These are phyloP conservation scores for Phyto melanocephala DNA, from an alignment of 2,888 invertebrate species.

Conservation along the genomic window DNA sequence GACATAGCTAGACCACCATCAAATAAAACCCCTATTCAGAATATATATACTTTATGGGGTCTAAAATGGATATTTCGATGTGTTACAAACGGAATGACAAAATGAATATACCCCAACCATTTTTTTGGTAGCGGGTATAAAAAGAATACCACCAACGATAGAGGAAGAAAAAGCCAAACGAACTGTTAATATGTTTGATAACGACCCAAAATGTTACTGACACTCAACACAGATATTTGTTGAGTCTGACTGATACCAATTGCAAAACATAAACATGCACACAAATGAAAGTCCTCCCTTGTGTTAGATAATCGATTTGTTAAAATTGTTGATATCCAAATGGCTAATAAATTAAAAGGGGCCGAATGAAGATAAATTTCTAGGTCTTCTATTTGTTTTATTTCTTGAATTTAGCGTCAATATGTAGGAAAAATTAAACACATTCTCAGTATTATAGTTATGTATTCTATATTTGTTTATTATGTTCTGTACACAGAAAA, in stretches of 20 bases:
- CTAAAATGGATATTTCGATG: no score
- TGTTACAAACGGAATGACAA: no score
- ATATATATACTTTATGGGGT: no score
- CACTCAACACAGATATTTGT: conserved; percentile 2
- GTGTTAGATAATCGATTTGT: not conserved
- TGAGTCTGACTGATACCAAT: not conserved
- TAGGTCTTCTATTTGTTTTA: not conserved
- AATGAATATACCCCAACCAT: no score
- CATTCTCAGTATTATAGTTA: no score
- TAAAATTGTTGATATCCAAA: not conserved
- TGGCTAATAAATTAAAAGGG: not conserved
- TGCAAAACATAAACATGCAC: not conserved
- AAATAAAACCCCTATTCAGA: no score
- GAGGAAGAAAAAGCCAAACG: not conserved
- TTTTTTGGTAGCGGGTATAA: no score
- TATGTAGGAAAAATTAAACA: not conserved
- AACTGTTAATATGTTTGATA: conserved; percentile 39
- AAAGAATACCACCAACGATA: no score
- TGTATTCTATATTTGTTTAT: no score
- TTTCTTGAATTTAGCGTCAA: conserved; percentile 13
- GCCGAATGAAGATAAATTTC: not conserved
- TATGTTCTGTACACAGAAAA: no score
- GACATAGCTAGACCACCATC: no score
- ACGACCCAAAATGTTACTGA: conserved; percentile 20
- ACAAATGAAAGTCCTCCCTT: not conserved